These are phyloP conservation scores for Zele albiditarsus DNA, from an alignment of 2,888 invertebrate species.

Conservation along the genomic window DNA sequence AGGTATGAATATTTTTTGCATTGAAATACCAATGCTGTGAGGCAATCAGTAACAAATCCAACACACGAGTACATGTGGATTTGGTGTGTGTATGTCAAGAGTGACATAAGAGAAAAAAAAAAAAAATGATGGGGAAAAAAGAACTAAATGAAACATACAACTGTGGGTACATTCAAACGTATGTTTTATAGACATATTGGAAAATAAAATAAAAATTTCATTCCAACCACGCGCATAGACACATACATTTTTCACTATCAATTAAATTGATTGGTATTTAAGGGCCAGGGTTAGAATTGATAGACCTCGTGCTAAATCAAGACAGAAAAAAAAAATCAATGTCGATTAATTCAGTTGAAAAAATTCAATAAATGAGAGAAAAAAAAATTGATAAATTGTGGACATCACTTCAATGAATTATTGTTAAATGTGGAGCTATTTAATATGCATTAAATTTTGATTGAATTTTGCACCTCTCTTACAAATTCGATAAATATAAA, in stretches of 20 bases:
- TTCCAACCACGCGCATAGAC: no score
- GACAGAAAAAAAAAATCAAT: no score
- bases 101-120: background rate
- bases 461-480: no score
- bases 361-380: background rate
- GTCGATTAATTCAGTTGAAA: background rate
- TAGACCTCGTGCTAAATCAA: background rate
- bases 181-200: no score
- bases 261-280: background rate
- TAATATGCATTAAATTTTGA: no score
- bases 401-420: no score
- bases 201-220: no score
- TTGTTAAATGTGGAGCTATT: no score
- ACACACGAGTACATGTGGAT: background rate
- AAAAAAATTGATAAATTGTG: background rate
- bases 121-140: background rate
- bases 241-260: background rate
- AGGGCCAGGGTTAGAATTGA: background rate
- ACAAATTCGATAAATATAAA: no score
- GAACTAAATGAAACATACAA: background rate
- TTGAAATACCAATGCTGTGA: background rate
- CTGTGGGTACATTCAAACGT: no score
- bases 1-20: background rate
- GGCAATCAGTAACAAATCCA: background rate
- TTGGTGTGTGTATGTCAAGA: background rate